Conservation (phyloP, 2,113 vertebrate species). For the Ammospiza nelsoni region DNA sequence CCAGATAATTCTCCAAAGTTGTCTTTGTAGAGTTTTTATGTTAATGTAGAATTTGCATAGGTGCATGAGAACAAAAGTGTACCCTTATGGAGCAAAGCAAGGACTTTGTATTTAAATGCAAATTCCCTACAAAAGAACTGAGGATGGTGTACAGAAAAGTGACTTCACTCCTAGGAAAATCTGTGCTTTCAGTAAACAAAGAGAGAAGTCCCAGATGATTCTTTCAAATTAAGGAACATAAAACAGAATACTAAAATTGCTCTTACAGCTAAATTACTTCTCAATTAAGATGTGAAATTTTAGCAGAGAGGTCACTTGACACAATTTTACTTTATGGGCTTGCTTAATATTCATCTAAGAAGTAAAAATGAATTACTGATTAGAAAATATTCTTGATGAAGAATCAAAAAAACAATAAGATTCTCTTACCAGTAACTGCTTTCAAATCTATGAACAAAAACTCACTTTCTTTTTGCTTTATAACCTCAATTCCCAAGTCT, state of each 20-base stretch:
- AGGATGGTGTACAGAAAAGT: background rate
- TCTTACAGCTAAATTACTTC: background rate
- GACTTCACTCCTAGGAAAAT: background rate
- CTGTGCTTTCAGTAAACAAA: background rate
- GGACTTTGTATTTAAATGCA: background rate
- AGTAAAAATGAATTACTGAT: background rate
- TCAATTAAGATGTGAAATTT: background rate
- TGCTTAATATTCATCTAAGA: background rate
- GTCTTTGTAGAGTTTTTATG: background rate
- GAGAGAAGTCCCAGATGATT: background rate
- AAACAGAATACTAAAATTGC: background rate
- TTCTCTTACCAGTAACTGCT: background rate
- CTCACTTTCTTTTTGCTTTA: background rate
- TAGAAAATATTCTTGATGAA: background rate
- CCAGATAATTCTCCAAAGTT: background rate
- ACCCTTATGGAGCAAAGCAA: background rate
- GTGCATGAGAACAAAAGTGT: background rate
- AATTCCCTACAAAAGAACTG: background rate
- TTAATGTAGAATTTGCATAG: background rate
- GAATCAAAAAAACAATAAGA: background rate
- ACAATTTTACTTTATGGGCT: background rate
- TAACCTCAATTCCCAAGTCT: background rate
- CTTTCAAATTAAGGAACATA: background rate
- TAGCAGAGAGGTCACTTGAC: background rate
- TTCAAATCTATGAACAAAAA: background rate